phyloP scores from a whole-genome alignment of 1,140 invertebrate genomes.

The Drosophila nannoptera region DNA sequence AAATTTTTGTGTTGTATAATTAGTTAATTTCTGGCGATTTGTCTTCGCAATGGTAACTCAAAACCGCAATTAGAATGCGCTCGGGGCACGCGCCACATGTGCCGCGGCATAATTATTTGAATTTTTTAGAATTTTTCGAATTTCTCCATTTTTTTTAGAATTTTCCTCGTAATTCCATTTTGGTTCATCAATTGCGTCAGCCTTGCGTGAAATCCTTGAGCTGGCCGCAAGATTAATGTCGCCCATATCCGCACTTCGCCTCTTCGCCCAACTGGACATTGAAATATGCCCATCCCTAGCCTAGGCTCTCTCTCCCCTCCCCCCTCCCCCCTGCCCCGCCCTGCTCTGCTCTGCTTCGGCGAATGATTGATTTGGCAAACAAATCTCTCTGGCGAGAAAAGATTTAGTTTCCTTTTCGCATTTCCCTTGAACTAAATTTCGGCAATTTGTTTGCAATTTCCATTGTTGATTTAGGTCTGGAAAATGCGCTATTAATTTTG shows the following conservation, averaged over 20 bases:
- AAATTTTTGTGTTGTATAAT: slow-evolving; percentile 52
- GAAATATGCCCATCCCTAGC: slow-evolving; percentile 54
- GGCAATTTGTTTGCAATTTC: slow-evolving; percentile 71
- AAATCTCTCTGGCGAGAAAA: slow-evolving; percentile 38
- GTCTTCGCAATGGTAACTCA: slow-evolving; percentile 29
- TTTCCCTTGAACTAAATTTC: slow-evolving; percentile 36
- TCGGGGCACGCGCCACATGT: slow-evolving; percentile 68
- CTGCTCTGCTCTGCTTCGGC: slow-evolving; percentile 1
- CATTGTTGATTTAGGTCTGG: slow-evolving; percentile 65
- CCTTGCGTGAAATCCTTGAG: slow-evolving; percentile 60
- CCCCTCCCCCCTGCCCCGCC: too few species aligned
- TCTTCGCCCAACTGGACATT: slow-evolving; percentile 44
- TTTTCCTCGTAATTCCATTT: slow-evolving; percentile 15
- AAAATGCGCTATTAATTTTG: slow-evolving; percentile 32
- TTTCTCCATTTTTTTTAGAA: neutral
- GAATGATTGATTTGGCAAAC: slow-evolving; percentile 70
- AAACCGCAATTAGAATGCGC: slow-evolving; percentile 64
- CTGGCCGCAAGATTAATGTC: slow-evolving; percentile 64
- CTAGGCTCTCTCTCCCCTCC: neutral
- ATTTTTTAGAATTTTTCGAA: neutral
- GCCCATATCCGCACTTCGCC: slow-evolving; percentile 26
- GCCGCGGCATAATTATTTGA: slow-evolving; percentile 5
- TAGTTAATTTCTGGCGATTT: slow-evolving; percentile 75
- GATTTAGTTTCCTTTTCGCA: slow-evolving; percentile 12
- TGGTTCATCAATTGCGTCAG: slow-evolving; percentile 28